phyloP scores from a whole-genome alignment of 2,888 invertebrate species.

The Calliopum simillimum region DNA sequence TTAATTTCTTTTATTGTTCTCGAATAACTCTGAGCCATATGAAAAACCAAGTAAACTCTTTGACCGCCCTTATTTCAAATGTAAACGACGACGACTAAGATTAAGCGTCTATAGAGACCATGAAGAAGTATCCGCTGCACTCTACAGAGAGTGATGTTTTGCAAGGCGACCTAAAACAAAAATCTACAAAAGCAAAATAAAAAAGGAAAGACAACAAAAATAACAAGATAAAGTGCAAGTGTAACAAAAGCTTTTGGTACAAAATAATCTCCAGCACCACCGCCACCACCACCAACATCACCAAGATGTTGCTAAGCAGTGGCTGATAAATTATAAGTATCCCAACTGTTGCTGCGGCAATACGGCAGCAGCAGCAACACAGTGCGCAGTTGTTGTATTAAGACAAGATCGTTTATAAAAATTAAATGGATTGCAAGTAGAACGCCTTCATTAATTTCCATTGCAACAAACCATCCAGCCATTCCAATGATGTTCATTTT shows the following conservation, averaged over 20 bases:
- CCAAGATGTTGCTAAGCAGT: constrained; percentile 1
- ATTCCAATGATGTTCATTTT: background rate
- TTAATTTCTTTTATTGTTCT: constrained; percentile 31
- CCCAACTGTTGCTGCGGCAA: constrained; percentile 47
- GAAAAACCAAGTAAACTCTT: background rate
- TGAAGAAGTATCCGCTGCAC: too few species aligned
- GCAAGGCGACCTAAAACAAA: background rate
- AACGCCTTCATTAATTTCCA: constrained; percentile 63
- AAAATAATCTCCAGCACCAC: too few species aligned
- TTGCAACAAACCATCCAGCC: constrained; percentile 46
- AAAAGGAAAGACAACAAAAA: background rate
- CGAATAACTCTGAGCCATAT: constrained; percentile 23
- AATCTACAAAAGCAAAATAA: background rate
- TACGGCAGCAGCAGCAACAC: background rate
- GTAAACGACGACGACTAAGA: constrained; percentile 17
- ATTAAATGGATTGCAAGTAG: constrained; percentile 61
- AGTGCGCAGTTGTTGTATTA: constrained; percentile 55
- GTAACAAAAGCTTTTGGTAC: background rate
- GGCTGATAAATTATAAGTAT: constrained; percentile 53
- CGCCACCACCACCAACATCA: background rate
- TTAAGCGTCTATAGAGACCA: constrained; percentile 14
- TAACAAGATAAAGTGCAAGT: constrained; percentile 17
- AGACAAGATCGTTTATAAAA: constrained; percentile 58
- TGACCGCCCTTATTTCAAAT: constrained; percentile 18
- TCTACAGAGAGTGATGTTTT: too few species aligned